These are phyloP conservation scores for Platerodrilus igneus DNA, from an alignment of 2,888 invertebrate genomes.

Conservation along the genomic window DNA sequence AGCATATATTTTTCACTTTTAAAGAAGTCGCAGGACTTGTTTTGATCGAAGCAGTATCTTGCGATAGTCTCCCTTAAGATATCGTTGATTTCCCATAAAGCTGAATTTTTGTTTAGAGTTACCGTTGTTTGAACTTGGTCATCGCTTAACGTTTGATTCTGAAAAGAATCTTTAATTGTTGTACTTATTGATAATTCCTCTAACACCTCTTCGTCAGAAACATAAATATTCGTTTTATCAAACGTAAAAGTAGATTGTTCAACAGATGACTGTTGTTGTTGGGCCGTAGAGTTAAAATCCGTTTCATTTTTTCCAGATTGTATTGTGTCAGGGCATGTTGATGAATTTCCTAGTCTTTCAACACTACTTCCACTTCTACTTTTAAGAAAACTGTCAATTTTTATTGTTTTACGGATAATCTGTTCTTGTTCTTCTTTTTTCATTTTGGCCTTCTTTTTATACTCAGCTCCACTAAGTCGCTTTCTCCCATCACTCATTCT, in stretches of 20 bases:
- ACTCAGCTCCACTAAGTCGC: conserved; percentile 18
- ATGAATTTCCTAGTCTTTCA: conserved; percentile 10
- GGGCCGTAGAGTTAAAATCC: no score
- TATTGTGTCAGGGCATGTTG: conserved; percentile 8
- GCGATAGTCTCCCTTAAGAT: conserved; percentile 26
- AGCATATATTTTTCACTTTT: conserved; percentile 19
- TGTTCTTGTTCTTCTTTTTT: no score
- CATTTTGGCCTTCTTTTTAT: conserved; percentile 18
- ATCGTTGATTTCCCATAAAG: conserved; percentile 26
- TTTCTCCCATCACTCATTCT: conserved; percentile 20
- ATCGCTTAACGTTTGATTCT: conserved; percentile 21
- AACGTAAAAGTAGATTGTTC: conserved; percentile 18
- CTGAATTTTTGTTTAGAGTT: conserved; percentile 27
- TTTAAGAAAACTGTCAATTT: no score
- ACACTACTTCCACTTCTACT: conserved; percentile 13
- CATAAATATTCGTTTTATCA: conserved; percentile 22
- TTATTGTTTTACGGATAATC: no score
- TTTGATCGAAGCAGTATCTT: conserved; percentile 25
- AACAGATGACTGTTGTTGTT: conserved; percentile 22
- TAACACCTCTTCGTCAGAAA: conserved; percentile 23
- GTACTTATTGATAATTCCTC: no score
- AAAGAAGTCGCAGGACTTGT: no score
- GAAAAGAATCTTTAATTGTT: conserved; percentile 20
- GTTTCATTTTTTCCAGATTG: no score
- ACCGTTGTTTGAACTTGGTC: conserved; percentile 17